phyloP scores from a whole-genome alignment of 1,140 invertebrate species.

The Formica exsecta region DNA sequence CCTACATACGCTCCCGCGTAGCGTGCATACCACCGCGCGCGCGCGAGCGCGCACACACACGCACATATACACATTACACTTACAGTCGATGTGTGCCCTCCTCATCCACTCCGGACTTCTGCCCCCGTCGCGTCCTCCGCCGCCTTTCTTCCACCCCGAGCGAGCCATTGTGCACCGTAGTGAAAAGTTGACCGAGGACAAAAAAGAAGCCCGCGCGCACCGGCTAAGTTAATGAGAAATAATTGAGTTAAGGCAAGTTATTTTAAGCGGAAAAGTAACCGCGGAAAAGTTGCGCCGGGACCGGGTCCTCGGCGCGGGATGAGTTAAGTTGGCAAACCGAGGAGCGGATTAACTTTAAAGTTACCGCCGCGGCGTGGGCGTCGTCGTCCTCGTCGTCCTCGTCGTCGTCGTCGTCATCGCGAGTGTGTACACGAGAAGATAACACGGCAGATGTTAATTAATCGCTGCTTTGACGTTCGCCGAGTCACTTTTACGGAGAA shows the following conservation, averaged over 20 bases:
- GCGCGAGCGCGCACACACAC: no score
- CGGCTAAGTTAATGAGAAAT: conserved; percentile 75
- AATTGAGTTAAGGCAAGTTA: conserved; percentile 76
- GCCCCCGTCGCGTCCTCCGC: not conserved
- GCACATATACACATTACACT: no score
- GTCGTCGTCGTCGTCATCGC: conserved; percentile 25
- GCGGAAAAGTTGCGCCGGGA: conserved; percentile 64
- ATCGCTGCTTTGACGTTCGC: conserved; percentile 41
- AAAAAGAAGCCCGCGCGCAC: conserved; percentile 59
- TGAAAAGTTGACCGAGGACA: conserved; percentile 61
- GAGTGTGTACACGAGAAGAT: conserved; percentile 36
- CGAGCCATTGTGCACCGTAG: conserved; percentile 58
- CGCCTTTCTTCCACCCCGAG: conserved; percentile 34
- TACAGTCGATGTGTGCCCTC: not conserved
- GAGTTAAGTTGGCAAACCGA: conserved; percentile 58
- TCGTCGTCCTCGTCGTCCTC: conserved; percentile 1
- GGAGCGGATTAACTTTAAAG: conserved; percentile 64
- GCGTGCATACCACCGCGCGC: conserved; percentile 4
- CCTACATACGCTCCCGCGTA: conserved; percentile 19
- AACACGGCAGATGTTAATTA: conserved; percentile 57
- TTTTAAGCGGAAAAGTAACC: conserved; percentile 76
- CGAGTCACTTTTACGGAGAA: conserved; percentile 8
- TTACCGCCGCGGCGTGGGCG: conserved; percentile 47
- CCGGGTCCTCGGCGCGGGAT: conserved; percentile 23
- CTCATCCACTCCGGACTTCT: not conserved